Base-by-base conservation (phyloP, 2,797 vertebrate genomes). In the Neoniphon sammara region DNA sequence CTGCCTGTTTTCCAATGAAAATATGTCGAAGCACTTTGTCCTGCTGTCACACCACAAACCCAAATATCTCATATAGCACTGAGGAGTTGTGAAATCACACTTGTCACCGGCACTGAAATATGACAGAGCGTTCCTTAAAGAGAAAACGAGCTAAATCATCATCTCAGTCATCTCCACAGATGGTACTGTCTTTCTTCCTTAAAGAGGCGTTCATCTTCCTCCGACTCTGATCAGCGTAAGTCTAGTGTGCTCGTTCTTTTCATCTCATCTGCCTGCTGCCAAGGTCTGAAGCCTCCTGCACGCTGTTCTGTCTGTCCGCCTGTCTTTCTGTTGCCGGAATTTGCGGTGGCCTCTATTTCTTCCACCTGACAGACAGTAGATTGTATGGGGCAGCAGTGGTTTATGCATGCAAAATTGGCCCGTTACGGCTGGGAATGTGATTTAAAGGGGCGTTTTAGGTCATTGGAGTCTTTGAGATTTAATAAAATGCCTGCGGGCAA, bases 371-470 rank as follows among this genome's bases (percentile, higher is more conserved):
- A 77, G 72, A 49, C 59, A 23, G 77, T 31, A 31, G 66, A 64
- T 58, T 77, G 67, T 65, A 70, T 27, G 61, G 64, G 17, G 70
- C 73, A 7, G 46, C 60, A 21, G 67, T 14, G 66, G 52, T 81
- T 84, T 71, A 73, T 83, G 63, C 20, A 47, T 65, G 59, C 64
- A 58, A 78, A 80, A 86, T 82, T 67, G 62, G 58, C 42, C 66
- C 59, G 76, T 67, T 83, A 77, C 70, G 67, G 70, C 75, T 67
- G 76, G 49, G 27, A 80, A 75, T 75, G 47, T 80, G 83, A 84
- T 86, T 88, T 77, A 80, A 84, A 82, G 70, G 81, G 15, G 14
- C 61, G 62, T 72, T 85, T 77, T 27, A 66, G 80, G 80, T 85
- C 83, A 62, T 71, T 82, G 9, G 2, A 75, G 61, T 66, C 58